phyloP scores from a whole-genome alignment of 2,113 vertebrate species.

The Lasiurus cinereus region DNA sequence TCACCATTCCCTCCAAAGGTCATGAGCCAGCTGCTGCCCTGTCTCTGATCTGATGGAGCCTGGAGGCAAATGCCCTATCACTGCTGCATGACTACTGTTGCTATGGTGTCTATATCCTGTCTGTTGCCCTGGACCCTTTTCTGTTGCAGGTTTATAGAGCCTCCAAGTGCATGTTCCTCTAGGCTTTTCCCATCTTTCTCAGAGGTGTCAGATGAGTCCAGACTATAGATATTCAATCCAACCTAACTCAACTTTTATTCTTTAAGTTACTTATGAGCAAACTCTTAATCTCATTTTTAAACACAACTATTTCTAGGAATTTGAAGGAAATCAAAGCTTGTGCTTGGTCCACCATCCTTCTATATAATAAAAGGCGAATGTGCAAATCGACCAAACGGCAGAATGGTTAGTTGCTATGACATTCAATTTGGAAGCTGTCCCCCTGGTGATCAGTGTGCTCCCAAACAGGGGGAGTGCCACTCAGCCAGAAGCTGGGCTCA shows the following conservation, averaged over 20 bases:
- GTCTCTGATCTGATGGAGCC: background rate
- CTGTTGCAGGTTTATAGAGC: background rate
- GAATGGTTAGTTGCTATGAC: no score
- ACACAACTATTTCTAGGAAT: background rate
- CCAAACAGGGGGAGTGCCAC: no score
- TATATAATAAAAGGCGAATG: no score
- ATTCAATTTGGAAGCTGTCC: no score
- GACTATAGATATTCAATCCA: background rate
- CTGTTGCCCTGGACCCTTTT: background rate
- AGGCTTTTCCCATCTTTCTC: background rate
- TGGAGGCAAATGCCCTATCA: background rate
- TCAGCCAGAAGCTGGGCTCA: no score
- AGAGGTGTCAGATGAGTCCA: background rate
- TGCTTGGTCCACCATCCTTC: background rate
- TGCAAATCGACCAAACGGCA: no score
- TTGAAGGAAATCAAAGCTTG: background rate
- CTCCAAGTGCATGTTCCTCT: background rate
- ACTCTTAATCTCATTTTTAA: slow-evolving; percentile 39
- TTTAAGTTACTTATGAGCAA: background rate
- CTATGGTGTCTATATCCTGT: background rate
- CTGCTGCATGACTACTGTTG: background rate
- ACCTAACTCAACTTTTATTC: background rate
- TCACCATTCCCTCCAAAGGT: slow-evolving; percentile 2
- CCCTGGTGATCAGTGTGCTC: no score
- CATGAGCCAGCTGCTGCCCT: background rate